phyloP scores from a whole-genome alignment of 2,888 invertebrate genomes.

The Thysanoteuthis rhombus region DNA sequence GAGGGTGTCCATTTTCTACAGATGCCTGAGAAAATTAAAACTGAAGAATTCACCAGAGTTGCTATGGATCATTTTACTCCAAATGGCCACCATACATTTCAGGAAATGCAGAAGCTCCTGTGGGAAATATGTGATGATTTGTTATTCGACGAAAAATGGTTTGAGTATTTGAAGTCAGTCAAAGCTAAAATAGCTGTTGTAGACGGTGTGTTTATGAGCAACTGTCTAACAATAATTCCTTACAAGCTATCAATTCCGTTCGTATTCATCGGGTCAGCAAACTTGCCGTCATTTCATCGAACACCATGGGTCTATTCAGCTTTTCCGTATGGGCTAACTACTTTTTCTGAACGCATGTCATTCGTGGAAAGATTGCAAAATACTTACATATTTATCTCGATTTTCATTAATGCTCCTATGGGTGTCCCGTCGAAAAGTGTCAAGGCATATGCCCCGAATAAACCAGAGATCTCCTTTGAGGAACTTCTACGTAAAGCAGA shows the following conservation, averaged over 20 bases:
- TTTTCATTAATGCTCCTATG: neutral
- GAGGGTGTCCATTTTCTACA: neutral
- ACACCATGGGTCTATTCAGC: neutral
- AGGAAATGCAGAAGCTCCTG: neutral
- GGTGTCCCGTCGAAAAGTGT: neutral
- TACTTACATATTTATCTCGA: neutral
- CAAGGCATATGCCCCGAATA: conserved; percentile 34
- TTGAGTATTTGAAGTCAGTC: neutral
- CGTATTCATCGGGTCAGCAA: neutral
- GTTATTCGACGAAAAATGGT: neutral
- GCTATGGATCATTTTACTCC: neutral
- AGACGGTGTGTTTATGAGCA: neutral
- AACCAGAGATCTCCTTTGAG: conserved; percentile 1
- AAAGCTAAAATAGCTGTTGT: neutral
- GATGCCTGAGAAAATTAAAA: neutral
- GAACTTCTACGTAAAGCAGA: conserved; percentile 36
- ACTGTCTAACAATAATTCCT: neutral
- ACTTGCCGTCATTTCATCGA: neutral
- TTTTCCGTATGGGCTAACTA: neutral
- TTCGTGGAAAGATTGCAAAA: neutral
- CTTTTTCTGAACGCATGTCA: neutral
- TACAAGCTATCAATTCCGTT: conserved; percentile 18
- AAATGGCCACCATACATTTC: neutral
- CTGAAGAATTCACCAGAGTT: neutral
- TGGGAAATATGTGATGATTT: neutral